A percentile compares a stretch with the other conserved stretches of the same genome.
These are phyloP conservation scores for Spodoptera litura DNA, from an alignment of 1,140 invertebrate species.

Conservation along the genomic window DNA sequence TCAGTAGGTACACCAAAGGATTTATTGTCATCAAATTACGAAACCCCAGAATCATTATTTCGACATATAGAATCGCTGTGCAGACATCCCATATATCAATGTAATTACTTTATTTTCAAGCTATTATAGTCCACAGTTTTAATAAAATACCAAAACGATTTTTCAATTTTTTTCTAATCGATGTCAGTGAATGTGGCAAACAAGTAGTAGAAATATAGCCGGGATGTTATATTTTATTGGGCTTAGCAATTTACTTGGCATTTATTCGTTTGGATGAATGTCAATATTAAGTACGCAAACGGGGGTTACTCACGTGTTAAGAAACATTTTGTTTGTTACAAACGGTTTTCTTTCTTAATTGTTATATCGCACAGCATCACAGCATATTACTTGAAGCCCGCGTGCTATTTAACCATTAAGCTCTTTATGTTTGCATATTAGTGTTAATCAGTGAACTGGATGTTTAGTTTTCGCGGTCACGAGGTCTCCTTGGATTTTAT, in stretches of 20 bases:
- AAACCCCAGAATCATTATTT: background rate
- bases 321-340: background rate
- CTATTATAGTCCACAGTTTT: too few relatives aligned
- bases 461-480: background rate
- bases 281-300: background rate
- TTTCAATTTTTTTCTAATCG: background rate
- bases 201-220: background rate
- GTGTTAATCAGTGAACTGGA: background rate
- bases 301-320: background rate
- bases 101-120: too few relatives aligned
- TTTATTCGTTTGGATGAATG: too few relatives aligned
- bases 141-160: background rate
- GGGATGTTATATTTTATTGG: background rate
- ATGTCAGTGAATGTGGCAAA: too few relatives aligned
- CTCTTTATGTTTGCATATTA: background rate
- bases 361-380: constrained; percentile 22
- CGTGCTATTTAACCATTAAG: background rate
- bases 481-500: background rate
- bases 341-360: background rate
- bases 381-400: background rate
- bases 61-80: constrained; percentile 9
- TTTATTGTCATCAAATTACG: background rate
- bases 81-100: background rate
- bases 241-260: too few relatives aligned
- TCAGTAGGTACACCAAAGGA: background rate